A percentile compares a stretch with the other conserved stretches of the same genome.
phyloP scores from a whole-genome alignment of 2,888 invertebrate species.

The Oasisia sp. region DNA sequence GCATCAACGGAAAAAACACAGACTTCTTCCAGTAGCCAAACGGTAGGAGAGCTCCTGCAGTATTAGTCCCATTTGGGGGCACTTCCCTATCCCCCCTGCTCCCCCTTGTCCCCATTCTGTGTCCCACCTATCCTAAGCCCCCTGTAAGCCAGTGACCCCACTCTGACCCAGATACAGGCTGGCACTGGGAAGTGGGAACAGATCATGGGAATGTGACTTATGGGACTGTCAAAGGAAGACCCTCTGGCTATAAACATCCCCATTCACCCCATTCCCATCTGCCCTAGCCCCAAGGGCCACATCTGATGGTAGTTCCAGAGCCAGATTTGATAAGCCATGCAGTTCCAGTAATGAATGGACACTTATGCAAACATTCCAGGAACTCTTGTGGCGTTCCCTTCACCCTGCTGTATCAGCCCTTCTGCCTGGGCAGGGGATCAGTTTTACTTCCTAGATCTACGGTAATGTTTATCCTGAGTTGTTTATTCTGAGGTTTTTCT shows the following conservation, averaged over 20 bases:
- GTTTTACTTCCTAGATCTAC: neutral
- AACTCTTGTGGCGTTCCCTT: neutral
- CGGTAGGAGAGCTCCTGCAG: neutral
- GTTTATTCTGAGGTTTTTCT: neutral
- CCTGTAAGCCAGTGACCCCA: neutral
- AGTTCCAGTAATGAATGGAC: neutral
- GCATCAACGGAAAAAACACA: neutral
- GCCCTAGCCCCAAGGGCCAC: neutral
- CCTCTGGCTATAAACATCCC: neutral
- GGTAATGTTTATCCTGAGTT: neutral
- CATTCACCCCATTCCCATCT: neutral
- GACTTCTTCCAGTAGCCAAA: neutral
- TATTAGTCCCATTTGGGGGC: neutral
- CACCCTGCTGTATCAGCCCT: neutral
- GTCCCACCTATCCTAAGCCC: neutral
- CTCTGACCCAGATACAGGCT: slow-evolving; percentile 1
- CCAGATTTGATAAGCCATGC: neutral
- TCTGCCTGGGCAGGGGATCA: neutral
- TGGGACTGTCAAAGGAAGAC: neutral
- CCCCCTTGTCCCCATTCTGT: neutral
- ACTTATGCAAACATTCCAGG: neutral
- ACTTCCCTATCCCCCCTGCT: neutral
- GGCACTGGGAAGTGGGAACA: neutral
- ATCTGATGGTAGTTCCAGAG: neutral
- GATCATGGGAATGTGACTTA: neutral